A percentile compares a stretch with the other conserved stretches of the same genome.
These are phyloP conservation scores for Junonia oenone DNA, from an alignment of 2,888 invertebrate genomes.

Conservation along the genomic window DNA sequence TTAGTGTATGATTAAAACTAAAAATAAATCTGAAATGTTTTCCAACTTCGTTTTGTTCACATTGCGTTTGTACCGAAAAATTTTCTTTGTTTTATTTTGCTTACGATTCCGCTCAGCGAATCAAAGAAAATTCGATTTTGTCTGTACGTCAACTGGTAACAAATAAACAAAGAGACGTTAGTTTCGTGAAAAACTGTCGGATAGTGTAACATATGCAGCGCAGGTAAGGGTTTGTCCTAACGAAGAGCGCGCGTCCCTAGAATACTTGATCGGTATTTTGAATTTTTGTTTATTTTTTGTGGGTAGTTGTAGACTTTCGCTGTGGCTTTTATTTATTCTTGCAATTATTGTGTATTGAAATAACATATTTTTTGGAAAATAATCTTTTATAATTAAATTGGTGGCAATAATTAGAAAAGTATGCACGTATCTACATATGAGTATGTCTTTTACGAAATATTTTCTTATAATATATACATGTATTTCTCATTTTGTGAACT, in stretches of 20 bases:
- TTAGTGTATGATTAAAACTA: neutral
- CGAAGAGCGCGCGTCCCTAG: slow-evolving; percentile 62
- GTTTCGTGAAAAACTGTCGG: slow-evolving; percentile 54
- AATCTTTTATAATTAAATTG: too few species aligned
- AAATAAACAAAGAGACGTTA: slow-evolving; percentile 69
- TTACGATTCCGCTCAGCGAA: slow-evolving; percentile 40
- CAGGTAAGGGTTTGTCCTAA: slow-evolving; percentile 69
- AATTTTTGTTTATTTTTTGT: slow-evolving; percentile 45
- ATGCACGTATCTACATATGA: too few species aligned
- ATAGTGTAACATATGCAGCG: slow-evolving; percentile 70
- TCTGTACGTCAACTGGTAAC: slow-evolving; percentile 63
- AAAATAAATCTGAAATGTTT: neutral
- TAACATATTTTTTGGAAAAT: too few species aligned
- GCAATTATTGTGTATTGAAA: too few species aligned
- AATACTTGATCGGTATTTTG: slow-evolving; percentile 60
- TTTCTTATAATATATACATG: too few species aligned
- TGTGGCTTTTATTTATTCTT: too few species aligned
- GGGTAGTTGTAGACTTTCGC: slow-evolving; percentile 23
- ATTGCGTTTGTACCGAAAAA: slow-evolving; percentile 8
- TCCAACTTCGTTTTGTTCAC: slow-evolving; percentile 2
- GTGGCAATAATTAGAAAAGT: too few species aligned
- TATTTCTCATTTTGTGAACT: too few species aligned
- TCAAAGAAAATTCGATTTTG: slow-evolving; percentile 74
- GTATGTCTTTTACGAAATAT: too few species aligned
- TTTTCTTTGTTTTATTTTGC: slow-evolving; percentile 23